Evolutionary conservation across 2,113 vertebrate genomes (phyloP), one percentile per base, ranked within the genome.

Genomic region (Ciconia boyciana): DNA sequence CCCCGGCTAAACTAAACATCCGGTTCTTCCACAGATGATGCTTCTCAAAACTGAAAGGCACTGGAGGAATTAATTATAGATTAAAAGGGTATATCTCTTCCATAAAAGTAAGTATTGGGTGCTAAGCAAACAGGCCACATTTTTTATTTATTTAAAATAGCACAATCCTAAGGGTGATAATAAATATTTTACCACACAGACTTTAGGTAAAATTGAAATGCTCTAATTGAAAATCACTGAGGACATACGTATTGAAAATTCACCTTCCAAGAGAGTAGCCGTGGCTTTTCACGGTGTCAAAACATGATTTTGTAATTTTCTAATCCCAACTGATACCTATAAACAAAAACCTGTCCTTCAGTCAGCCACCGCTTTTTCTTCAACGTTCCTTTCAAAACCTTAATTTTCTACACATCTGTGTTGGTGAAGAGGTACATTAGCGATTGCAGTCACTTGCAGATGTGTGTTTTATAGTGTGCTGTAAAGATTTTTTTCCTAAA

Each of bases 71-170:
- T 79, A 93, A 92, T 92, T 79, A 93, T 60, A 89, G 44, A 89
- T 84, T 17, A 91, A 91, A 92, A 87, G 25, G 65, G 82, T 79
- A 75, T 60, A 60, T 52, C 36, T 78, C 16, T 66, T 61, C 65
- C 76, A 58, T 61, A 69, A 76, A 80, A 79, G 66, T 61, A 83
- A 82, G 34, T 79, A 84, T 21, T 72, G 46, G 57, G 61, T 84
- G 28, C 25, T 84, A 91, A 95, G 55, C 39, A 89, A 94, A 76
- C 16, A 66, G 76, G 16, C 12, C 31, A 16, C 34, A 43, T 69
- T 85, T 87, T 92, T 79, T 83, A 91, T 93, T 82, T 92, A 91
- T 75, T 95, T 96, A 51, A 92, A 89, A 84, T 26, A 79, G 34
- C 9, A 93, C 75, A 43, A 86, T 62, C 9, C 14, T 84, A 3